Conservation (phyloP, 1,140 invertebrate genomes). For the Scaptomyza montana region DNA sequence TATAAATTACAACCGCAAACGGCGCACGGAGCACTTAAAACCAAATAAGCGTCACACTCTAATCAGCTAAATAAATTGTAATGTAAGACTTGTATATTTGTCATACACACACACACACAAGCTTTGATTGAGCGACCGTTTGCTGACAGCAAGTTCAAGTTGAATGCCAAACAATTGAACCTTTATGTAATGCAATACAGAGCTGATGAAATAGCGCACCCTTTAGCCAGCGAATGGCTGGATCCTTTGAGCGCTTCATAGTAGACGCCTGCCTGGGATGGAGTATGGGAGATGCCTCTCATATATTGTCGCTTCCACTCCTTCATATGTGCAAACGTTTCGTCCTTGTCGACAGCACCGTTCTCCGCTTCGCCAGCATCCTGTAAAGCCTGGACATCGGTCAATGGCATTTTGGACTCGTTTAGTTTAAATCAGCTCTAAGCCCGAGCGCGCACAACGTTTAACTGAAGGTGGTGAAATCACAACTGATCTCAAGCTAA, state of each 20-base stretch:
- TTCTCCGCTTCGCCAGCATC: conserved; percentile 59
- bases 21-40: conserved; percentile 51
- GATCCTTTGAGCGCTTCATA: conserved; percentile 80
- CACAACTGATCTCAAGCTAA: conserved; percentile 43
- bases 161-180: conserved; percentile 60
- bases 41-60: conserved; percentile 52
- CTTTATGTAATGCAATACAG: conserved; percentile 8
- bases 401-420: conserved; percentile 53
- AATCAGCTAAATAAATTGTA: conserved; percentile 67
- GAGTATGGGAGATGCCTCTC: conserved; percentile 74
- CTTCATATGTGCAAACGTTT: conserved; percentile 61
- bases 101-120: conserved; percentile 29
- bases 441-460: conserved; percentile 44
- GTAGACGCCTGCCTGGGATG: conserved; percentile 76
- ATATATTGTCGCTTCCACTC: conserved; percentile 78
- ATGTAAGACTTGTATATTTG: conserved; percentile 38
- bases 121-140: conserved; percentile 34
- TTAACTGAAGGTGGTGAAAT: conserved; percentile 41
- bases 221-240: conserved; percentile 69
- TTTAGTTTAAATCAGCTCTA: conserved; percentile 16
- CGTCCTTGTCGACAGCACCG: conserved; percentile 53
- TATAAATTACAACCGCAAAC: conserved; percentile 78
- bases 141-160: conserved; percentile 73
- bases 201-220: conserved; percentile 49
- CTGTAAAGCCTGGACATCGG: conserved; percentile 70